Base-by-base conservation (phyloP, 1,140 invertebrate genomes). In the Scaptomyza hsui region DNA sequence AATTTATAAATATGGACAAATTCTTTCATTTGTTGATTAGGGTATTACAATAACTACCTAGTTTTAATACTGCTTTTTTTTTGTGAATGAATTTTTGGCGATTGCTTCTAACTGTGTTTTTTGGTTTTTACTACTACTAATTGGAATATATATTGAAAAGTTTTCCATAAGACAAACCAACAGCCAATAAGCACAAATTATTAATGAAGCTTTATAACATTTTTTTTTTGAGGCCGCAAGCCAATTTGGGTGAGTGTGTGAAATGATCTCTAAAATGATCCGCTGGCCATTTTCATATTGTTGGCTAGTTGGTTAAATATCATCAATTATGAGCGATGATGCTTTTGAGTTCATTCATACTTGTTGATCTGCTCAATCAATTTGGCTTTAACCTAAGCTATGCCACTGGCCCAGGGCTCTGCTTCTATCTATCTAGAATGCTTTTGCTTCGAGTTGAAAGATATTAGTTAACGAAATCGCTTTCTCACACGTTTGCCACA, bases 341-440 rank as follows among this genome's bases (percentile, higher is more conserved):
- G 74, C 42, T 81, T 76, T 78, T 47, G 72, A 78, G 69, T 74
- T 85, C 82, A 81, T 86, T 86, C 81, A 86, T 70, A 77, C 70
- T 44, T 61, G 72, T 63, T 59, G 74, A 82, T 83, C 77, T 81
- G 78, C 61, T 81, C 78, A 86, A 86, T 86, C 82, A 86, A 86
- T 86, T 77, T 78, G 82, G 62, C 82, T 86, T 75, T 83, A 75
- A 61, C 44, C 53, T 60, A 42, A 57, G 10, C 18, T 35, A 41
- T 67, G 35, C 15, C 19, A 4, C 3, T 42, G 49, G 57, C 62
- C 24, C 71, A 29, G 55, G 55, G 53, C 67, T 44, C 26, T 29
- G 49, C 41, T 59, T 42, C 18, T 19, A 13, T 57, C 10, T 59
- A 42, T 39, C 44, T 51, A 64, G 48, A 60, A 44, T 45, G 37